Evolutionary conservation across 2,888 invertebrate species (phyloP).

Genomic region (Leuctra nigra): DNA sequence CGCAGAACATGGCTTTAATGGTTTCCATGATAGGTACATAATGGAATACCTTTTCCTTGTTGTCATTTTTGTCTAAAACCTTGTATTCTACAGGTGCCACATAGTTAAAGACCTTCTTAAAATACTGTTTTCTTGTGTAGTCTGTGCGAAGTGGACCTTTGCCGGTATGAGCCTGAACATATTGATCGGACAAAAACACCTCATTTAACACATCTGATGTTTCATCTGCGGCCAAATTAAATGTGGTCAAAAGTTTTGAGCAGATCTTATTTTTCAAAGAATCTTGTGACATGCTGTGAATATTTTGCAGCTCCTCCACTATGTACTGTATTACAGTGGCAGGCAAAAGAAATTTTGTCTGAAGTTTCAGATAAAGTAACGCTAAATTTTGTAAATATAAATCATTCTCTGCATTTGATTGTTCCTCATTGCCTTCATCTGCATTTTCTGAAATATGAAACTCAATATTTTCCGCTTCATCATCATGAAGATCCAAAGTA

Average conservation of each 20-base stretch:
- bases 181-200: conserved; percentile 14
- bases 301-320: conserved; percentile 23
- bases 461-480: neutral
- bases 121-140: conserved; percentile 26
- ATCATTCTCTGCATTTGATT: no score
- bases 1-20: conserved; percentile 23
- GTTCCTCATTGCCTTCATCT: neutral
- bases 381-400: conserved; percentile 22
- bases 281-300: conserved; percentile 24
- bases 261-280: no score
- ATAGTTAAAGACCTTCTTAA: conserved; percentile 25
- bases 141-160: conserved; percentile 15
- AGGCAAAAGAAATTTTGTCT: conserved; percentile 29
- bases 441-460: neutral
- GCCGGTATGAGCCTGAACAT: neutral
- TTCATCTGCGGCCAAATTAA: conserved; percentile 20
- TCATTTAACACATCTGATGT: conserved; percentile 21
- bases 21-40: no score
- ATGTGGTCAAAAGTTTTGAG: conserved; percentile 6
- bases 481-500: neutral
- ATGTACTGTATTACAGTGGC: conserved; percentile 29
- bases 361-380: conserved; percentile 29
- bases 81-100: no score
- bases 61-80: no score
- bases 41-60: no score